Evolutionary conservation across 2,888 invertebrate species (phyloP).

Genomic region (Xanthorhoe spadicearia): DNA sequence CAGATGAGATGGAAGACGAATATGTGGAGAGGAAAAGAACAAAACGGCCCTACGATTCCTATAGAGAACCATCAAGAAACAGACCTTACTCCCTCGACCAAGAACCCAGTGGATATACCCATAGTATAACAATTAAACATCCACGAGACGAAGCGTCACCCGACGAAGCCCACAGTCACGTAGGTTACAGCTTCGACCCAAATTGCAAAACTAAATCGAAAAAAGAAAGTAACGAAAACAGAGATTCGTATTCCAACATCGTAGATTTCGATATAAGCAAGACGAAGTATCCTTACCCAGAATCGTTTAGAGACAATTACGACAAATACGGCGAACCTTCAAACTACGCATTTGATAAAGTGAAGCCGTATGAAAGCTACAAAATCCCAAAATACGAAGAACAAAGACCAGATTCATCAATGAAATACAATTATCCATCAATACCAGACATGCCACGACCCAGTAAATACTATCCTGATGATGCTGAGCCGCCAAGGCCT

Average conservation of each 20-base stretch:
- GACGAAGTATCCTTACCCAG: constrained; percentile 62
- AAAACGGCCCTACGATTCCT: constrained; percentile 62
- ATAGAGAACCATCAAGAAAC: constrained; percentile 64
- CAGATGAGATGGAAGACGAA: constrained; percentile 66
- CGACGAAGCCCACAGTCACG: constrained; percentile 67
- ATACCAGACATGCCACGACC: constrained; percentile 61
- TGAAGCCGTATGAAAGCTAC: constrained; percentile 60
- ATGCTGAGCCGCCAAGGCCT: constrained; percentile 59
- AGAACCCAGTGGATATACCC: constrained; percentile 73
- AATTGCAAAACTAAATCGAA: constrained; percentile 75
- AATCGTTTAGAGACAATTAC: constrained; percentile 61
- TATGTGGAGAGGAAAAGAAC: constrained; percentile 62
- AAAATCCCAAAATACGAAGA: constrained; percentile 67
- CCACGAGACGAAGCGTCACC: constrained; percentile 62
- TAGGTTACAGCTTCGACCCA: constrained; percentile 69
- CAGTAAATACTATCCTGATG: constrained; percentile 66
- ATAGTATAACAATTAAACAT: constrained; percentile 73
- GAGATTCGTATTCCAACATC: constrained; percentile 58
- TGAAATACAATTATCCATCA: constrained; percentile 58
- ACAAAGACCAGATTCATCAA: constrained; percentile 52
- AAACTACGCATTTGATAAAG: constrained; percentile 67
- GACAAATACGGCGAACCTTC: constrained; percentile 68
- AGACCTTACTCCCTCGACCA: constrained; percentile 64
- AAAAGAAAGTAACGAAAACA: constrained; percentile 58
- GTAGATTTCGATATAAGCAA: constrained; percentile 64